Conservation (phyloP, 53 echinoderm and acorn worm species). For the Antedon mediterranea region DNA sequence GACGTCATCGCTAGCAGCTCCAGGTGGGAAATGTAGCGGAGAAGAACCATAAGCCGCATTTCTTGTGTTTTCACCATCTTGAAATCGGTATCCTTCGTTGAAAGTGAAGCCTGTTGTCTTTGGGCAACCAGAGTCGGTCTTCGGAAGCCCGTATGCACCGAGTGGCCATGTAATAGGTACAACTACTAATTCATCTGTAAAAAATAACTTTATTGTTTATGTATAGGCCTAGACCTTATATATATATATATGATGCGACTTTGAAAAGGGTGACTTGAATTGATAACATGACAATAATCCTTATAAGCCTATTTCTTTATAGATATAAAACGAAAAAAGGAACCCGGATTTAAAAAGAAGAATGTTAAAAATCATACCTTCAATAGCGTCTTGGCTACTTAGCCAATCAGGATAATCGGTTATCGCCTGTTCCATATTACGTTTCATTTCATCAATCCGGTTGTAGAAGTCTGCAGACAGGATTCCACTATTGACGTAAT, state of each 20-base stretch:
- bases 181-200: neutral
- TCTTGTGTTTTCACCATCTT: slow-evolving; percentile 6
- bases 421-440: neutral
- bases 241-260: too few relatives aligned
- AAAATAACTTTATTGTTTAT: too few relatives aligned
- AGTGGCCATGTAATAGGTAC: slow-evolving; percentile 13
- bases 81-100: slow-evolving; percentile 26
- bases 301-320: too few relatives aligned
- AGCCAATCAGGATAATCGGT: neutral
- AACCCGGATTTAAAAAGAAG: too few relatives aligned
- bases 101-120: slow-evolving; percentile 8
- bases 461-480: neutral
- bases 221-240: too few relatives aligned
- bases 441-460: neutral
- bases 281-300: too few relatives aligned
- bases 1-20: slow-evolving; percentile 7
- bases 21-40: slow-evolving; percentile 8
- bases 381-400: neutral
- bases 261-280: too few relatives aligned
- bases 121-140: slow-evolving; percentile 18
- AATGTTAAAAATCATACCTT: neutral
- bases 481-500: neutral
- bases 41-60: slow-evolving; percentile 18
- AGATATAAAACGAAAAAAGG: too few relatives aligned
- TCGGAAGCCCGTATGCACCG: slow-evolving; percentile 28